Evolutionary conservation across 2,888 invertebrate species (phyloP).

Genomic region (Odontomyia ornata): DNA sequence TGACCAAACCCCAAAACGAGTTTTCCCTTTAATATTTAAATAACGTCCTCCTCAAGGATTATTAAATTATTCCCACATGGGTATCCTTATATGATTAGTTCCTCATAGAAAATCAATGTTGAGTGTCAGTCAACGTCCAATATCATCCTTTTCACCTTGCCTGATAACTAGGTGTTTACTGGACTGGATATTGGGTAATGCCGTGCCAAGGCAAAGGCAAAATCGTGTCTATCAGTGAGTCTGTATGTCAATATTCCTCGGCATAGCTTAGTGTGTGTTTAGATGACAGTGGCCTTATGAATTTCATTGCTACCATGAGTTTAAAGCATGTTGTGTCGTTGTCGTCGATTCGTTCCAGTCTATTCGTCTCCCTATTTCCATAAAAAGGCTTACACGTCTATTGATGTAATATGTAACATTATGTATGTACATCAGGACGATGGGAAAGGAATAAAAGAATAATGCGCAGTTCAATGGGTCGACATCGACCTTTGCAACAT

Average conservation of each 20-base stretch:
- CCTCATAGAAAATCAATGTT: conserved; percentile 14
- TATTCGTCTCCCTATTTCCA: conserved; percentile 20
- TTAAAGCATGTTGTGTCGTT: conserved; percentile 4
- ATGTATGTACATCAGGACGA: background rate
- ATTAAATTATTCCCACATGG: conserved; percentile 19
- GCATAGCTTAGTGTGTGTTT: background rate
- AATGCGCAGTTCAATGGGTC: conserved; percentile 40
- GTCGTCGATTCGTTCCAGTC: conserved; percentile 22
- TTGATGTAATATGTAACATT: conserved; percentile 26
- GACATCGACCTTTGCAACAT: conserved; percentile 33
- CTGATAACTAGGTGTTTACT: conserved; percentile 24
- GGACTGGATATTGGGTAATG: conserved; percentile 34
- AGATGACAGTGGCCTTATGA: conserved; percentile 15
- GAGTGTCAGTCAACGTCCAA: background rate
- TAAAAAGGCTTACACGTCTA: conserved; percentile 2
- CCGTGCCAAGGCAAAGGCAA: background rate
- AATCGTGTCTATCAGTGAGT: conserved; percentile 13
- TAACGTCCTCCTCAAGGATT: too few relatives aligned
- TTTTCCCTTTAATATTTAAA: too few relatives aligned
- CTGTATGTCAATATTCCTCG: too few relatives aligned
- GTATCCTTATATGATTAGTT: conserved; percentile 11
- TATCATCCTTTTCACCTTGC: conserved; percentile 8
- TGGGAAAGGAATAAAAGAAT: conserved; percentile 29
- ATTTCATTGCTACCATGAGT: background rate
- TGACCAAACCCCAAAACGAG: too few relatives aligned